A percentile compares a stretch with the other conserved stretches of the same genome.
Evolutionary conservation across 1,140 invertebrate species (phyloP).

Genomic region (Caenorhabditis latens): DNA sequence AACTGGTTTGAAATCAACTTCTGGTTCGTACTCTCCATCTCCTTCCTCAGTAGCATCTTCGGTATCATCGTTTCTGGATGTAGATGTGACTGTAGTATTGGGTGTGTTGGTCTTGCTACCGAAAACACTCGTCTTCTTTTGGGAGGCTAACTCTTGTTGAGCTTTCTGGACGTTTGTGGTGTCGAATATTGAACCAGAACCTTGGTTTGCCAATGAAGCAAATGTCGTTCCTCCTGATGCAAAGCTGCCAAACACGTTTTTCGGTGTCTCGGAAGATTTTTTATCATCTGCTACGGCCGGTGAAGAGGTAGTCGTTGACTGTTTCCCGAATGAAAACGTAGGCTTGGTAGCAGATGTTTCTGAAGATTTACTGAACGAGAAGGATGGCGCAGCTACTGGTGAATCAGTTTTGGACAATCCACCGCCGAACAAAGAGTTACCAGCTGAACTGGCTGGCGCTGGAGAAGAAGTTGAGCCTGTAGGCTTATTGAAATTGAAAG

Average conservation of each 20-base stretch:
- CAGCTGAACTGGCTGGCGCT: neutral
- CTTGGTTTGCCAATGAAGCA: neutral
- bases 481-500: conserved; percentile 41
- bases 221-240: neutral
- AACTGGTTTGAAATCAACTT: conserved; percentile 79
- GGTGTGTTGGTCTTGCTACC: conserved; percentile 1
- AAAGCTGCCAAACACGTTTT: neutral
- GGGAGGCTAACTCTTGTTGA: neutral
- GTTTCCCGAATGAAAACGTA: conserved; percentile 20
- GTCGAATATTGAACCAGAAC: neutral
- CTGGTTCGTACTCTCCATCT: conserved; percentile 78
- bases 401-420: conserved; percentile 5
- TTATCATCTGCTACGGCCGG: conserved; percentile 8
- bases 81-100: neutral
- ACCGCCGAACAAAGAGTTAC: conserved; percentile 20
- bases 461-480: conserved; percentile 1
- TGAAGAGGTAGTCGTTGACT: neutral
- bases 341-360: neutral
- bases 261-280: neutral
- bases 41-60: conserved; percentile 54
- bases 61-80: neutral
- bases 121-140: conserved; percentile 32
- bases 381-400: neutral
- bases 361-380: conserved; percentile 47
- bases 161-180: neutral